These are phyloP conservation scores for Pteropus alecto DNA, from an alignment of 2,113 vertebrate species.

Conservation along the genomic window DNA sequence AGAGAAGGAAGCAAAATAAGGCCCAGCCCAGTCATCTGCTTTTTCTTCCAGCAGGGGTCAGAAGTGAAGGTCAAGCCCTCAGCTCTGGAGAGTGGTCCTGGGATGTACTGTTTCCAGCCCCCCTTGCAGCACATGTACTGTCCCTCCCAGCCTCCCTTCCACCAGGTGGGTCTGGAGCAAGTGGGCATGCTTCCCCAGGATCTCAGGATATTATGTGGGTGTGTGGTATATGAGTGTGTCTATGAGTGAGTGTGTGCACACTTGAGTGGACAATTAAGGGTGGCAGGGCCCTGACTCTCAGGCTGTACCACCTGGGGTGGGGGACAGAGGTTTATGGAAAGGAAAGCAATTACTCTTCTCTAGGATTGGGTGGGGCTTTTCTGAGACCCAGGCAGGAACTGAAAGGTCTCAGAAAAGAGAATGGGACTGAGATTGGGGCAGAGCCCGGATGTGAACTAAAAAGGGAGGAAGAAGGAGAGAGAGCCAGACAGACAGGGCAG, in stretches of 20 bases:
- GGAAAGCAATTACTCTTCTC: neutral
- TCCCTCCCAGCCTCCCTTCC: constrained; percentile 84
- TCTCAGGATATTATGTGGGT: neutral
- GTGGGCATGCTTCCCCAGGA: neutral
- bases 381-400: neutral
- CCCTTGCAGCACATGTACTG: constrained; percentile 85
- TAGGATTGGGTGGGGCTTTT: neutral
- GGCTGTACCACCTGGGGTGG: neutral
- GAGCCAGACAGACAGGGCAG: neutral
- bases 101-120: constrained; percentile 85
- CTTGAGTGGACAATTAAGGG: neutral
- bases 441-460: neutral
- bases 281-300: neutral
- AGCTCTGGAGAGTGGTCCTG: constrained; percentile 79
- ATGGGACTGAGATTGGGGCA: neutral
- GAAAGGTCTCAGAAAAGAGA: neutral
- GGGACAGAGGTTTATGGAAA: neutral
- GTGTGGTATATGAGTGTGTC: neutral
- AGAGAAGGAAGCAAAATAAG: neutral
- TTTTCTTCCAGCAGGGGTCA: constrained; percentile 77
- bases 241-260: neutral
- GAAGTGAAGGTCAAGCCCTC: constrained; percentile 83
- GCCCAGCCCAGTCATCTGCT: neutral
- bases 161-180: constrained; percentile 81
- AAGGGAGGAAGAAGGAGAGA: neutral